Base-by-base conservation (phyloP, 92 coral and sea anemone species). In the Umimayanthus kanabou region DNA sequence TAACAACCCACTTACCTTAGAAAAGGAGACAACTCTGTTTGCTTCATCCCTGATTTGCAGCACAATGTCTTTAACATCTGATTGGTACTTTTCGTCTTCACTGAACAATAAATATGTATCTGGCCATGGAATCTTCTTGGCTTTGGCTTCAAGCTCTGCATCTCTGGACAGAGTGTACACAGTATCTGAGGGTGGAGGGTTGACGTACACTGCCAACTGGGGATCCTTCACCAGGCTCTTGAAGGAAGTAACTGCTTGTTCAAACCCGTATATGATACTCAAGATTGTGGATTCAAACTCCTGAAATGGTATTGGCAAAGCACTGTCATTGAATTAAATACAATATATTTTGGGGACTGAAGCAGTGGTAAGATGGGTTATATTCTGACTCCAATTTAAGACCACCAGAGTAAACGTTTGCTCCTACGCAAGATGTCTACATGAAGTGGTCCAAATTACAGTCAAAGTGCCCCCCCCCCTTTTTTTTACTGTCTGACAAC, bases 131-230 rank as follows among this genome's bases (percentile, higher is more conserved):
- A 90, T 85, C 89, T 89, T 89, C 81, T 77, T 92, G 57, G 91
- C 93, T 80, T 82, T 92, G 82, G 89, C 93, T 42, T 95, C 97
- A 40, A 90, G 95, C 47, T 91, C 93, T 11, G 76, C 84, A 50
- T 93, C 93, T 87, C 94, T 98, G 85, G 97, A 92, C 90, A 97
- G 89, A 42, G 92, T 87, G 84, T 96, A 94, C 43, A 97, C 99
- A 39, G 96, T 92, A 88, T 97, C 99, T 72, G 93, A 90, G 69
- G 88, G 77, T 3, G 99, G 99, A 11, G 99, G 99, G 72, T 45
- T 93, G 75, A 94, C 93, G 72, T 92, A 94, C 23, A 90, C 85
- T n/a, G 94, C 89, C 37, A 97, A 83, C 79, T 85, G 90, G 15
- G 91, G 92, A 55, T 95, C 99, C 86, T 88, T 94, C 53, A 93